Evolutionary conservation across 2,888 invertebrate genomes (phyloP), one percentile per base, ranked within the genome.

Genomic region (Spisula solida): DNA sequence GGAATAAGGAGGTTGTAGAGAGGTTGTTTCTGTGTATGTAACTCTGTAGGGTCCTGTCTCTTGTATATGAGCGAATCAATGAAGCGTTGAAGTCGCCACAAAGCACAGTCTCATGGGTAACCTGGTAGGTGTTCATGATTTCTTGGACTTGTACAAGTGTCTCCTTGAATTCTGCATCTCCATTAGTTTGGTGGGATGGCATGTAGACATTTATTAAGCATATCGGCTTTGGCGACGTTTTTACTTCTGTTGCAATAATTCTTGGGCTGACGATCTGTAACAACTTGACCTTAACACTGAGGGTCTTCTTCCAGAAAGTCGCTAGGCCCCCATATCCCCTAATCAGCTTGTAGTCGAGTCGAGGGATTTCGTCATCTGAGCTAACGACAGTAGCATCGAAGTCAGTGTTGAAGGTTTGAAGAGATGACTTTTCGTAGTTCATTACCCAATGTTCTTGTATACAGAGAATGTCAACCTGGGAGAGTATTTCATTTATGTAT

Each of bases 21-120:
- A 60, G 60, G 60, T 60, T 60, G 60, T 20, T n/a, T 20, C 25
- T 25, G 2, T 60, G 60, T 25, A 60, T 25, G 25, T n/a, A 60
- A 5, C 25, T 60, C 25, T 60, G 20, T 20, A 60, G 25, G 60
- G 25, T 20, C n/a, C n/a, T 60, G 60, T 60, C 60, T 60, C 60
- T 60, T n/a, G 60, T 20, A n/a, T 25, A n/a, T n/a, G n/a, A 20
- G 20, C 60, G 60, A n/a, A n/a, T 60, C 60, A 60, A 60, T 25
- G 60, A 60, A n/a, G 60, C 60, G 10, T 60, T 60, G n/a, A 60
- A n/a, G 60, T 60, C 60, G n/a, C 60, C 60, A 60, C 60, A 60
- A 25, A 60, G 20, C n/a, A 60, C 60, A 60, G 25, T 20, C n/a
- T 60, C n/a, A 60, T 60, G 60, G n/a, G 60, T n/a, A 25, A n/a